Evolutionary conservation across 2,888 invertebrate genomes (phyloP).

Genomic region (Erebia palarica): DNA sequence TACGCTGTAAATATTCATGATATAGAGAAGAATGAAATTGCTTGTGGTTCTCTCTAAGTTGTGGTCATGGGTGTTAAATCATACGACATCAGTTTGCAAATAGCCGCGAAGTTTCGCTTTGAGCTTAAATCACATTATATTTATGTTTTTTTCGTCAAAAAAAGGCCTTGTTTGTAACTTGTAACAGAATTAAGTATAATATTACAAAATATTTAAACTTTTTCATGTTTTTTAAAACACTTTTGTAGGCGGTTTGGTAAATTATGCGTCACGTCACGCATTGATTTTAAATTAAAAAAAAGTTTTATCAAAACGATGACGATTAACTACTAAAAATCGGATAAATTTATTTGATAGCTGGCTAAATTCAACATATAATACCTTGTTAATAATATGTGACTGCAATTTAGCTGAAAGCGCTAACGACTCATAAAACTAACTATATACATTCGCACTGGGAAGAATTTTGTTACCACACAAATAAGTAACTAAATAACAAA

Average conservation of each 20-base stretch:
- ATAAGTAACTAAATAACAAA: background rate
- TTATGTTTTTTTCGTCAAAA: constrained; percentile 10
- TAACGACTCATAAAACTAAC: background rate
- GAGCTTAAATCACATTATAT: constrained; percentile 6
- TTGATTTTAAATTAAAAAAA: too few relatives aligned
- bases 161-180: background rate
- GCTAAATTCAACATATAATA: background rate
- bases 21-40: constrained; percentile 1
- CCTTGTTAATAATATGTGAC: background rate
- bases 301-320: background rate
- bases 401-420: background rate
- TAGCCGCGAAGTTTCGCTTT: constrained; percentile 19
- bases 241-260: too few relatives aligned
- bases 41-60: background rate
- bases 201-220: background rate
- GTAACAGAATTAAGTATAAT: background rate
- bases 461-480: background rate
- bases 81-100: constrained; percentile 17
- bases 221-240: background rate
- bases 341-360: background rate
- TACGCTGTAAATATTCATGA: constrained; percentile 17
- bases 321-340: background rate
- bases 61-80: constrained; percentile 21
- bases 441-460: too few relatives aligned
- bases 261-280: too few relatives aligned